Conservation (phyloP, 2,797 vertebrate species). For the Euphonia xanthogaster region DNA sequence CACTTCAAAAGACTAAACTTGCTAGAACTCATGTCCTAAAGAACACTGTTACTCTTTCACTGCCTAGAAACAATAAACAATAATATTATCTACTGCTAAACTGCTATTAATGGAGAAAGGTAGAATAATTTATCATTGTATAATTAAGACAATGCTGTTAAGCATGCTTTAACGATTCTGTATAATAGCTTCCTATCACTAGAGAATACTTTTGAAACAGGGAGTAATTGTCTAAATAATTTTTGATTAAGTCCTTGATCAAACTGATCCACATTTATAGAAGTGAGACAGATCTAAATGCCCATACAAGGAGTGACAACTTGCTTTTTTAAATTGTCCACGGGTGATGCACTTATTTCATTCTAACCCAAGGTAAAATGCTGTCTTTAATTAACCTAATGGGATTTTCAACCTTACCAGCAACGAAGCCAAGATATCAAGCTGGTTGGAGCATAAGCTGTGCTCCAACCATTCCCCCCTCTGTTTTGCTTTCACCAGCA, state of each 20-base stretch:
- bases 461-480: not conserved
- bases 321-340: not conserved
- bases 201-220: conserved; percentile 70
- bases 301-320: not conserved
- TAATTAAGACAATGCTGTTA: conserved; percentile 75
- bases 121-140: conserved; percentile 77
- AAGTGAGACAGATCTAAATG: not conserved
- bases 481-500: not conserved
- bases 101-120: conserved; percentile 71
- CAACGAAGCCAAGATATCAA: not conserved
- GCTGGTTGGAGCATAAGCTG: not conserved
- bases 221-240: conserved; percentile 58
- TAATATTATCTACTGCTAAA: conserved; percentile 69
- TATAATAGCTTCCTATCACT: conserved; percentile 70
- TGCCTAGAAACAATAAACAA: conserved; percentile 69
- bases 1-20: conserved; percentile 65
- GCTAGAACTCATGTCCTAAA: conserved; percentile 41
- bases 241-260: conserved; percentile 61
- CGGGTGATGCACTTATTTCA: not conserved
- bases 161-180: conserved; percentile 74
- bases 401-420: not conserved
- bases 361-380: not conserved
- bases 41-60: conserved; percentile 48
- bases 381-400: not conserved
- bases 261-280: conserved; percentile 50